These are phyloP conservation scores for Calcarius ornatus DNA, from an alignment of 2,113 vertebrate genomes.

Conservation along the genomic window DNA sequence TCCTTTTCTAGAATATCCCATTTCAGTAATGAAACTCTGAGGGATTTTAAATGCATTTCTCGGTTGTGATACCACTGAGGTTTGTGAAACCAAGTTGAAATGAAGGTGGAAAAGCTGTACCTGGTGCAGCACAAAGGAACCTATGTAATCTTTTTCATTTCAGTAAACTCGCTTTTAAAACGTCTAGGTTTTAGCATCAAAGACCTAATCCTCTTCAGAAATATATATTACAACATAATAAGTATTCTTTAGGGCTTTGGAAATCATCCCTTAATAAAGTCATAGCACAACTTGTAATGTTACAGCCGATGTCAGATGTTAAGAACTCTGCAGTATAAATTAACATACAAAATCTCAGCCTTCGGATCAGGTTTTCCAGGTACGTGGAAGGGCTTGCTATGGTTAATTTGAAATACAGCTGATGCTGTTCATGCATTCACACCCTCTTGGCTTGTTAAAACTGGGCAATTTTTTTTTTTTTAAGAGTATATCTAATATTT, in stretches of 20 bases:
- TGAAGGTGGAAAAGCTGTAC: constrained; percentile 52
- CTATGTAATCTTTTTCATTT: constrained; percentile 53
- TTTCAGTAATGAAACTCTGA: not conserved
- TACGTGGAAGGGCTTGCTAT: not conserved
- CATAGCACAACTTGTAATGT: constrained; percentile 52
- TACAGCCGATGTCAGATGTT: constrained; percentile 53
- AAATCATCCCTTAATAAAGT: constrained; percentile 60
- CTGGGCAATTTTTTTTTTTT: not conserved
- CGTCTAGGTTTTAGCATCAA: constrained; percentile 47
- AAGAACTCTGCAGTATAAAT: constrained; percentile 51
- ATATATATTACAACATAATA: constrained; percentile 61
- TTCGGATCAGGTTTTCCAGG: constrained; percentile 35
- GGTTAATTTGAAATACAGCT: not conserved
- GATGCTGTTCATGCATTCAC: not conserved
- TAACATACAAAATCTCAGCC: constrained; percentile 27
- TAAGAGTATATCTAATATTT: not conserved
- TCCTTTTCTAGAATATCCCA: constrained; percentile 1
- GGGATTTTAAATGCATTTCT: constrained; percentile 33
- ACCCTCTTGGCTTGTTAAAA: not conserved
- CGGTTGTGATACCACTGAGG: not conserved
- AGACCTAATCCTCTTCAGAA: constrained; percentile 59
- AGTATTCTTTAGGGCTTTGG: constrained; percentile 59
- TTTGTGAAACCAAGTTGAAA: constrained; percentile 19
- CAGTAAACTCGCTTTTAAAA: constrained; percentile 58
- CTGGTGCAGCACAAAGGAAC: constrained; percentile 36